These are phyloP conservation scores for Epinephelus lanceolatus DNA, from an alignment of 2,113 vertebrate species.

Conservation along the genomic window DNA sequence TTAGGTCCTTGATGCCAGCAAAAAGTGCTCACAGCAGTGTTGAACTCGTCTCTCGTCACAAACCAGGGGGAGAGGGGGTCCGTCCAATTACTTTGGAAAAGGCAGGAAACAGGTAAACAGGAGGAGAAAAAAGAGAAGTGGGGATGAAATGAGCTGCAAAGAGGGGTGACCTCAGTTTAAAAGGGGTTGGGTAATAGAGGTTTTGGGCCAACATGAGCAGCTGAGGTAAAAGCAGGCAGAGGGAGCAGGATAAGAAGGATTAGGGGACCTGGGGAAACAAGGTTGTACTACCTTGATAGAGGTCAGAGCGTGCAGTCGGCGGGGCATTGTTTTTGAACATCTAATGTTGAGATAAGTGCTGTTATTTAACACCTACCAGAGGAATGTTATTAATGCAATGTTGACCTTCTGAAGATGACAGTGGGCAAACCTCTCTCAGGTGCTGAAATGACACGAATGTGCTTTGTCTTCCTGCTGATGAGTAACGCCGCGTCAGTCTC, in stretches of 20 bases:
- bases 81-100: conserved; percentile 65
- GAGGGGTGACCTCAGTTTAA: conserved; percentile 70
- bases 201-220: conserved; percentile 52
- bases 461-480: conserved; percentile 89
- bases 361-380: conserved; percentile 46
- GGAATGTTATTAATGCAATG: conserved; percentile 66
- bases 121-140: conserved; percentile 33
- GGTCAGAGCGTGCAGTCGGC: conserved; percentile 59
- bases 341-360: conserved; percentile 51
- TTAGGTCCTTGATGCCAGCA: conserved; percentile 83
- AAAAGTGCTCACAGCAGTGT: conserved; percentile 87
- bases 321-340: conserved; percentile 45
- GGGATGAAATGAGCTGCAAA: conserved; percentile 62
- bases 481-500: conserved; percentile 85
- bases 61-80: conserved; percentile 85
- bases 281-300: conserved; percentile 66
- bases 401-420: conserved; percentile 74
- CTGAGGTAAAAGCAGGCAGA: conserved; percentile 62
- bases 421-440: conserved; percentile 74
- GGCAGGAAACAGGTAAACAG: conserved; percentile 63
- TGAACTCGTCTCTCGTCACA: conserved; percentile 79
- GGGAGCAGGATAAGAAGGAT: conserved; percentile 65
- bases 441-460: conserved; percentile 90
- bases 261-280: conserved; percentile 57
- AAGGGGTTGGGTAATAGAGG: conserved; percentile 58